These are phyloP conservation scores for Hylia prasina DNA, from an alignment of 2,113 vertebrate species.

Conservation along the genomic window DNA sequence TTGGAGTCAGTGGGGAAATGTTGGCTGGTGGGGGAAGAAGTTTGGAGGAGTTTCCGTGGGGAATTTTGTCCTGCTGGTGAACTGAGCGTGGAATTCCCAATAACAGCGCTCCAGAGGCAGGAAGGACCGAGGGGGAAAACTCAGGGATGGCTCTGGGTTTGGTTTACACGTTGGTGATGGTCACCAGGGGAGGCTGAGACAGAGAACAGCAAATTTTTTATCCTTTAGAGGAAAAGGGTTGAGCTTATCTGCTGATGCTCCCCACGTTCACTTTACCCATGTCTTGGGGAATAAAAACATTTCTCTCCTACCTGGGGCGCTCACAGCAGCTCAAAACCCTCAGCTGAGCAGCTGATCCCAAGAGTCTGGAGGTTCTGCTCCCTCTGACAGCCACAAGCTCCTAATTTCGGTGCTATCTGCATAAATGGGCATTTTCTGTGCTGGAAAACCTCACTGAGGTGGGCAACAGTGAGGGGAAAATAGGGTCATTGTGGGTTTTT, in stretches of 20 bases:
- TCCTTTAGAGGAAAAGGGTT: background rate
- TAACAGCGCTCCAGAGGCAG: background rate
- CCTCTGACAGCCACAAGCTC: background rate
- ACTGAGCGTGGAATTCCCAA: background rate
- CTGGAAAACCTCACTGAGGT: background rate
- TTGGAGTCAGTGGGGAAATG: background rate
- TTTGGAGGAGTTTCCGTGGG: background rate
- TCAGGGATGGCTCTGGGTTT: background rate
- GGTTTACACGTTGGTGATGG: fast-evolving
- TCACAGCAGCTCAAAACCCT: background rate
- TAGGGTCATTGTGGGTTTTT: background rate
- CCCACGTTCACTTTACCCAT: fast-evolving
- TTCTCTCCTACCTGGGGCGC: background rate
- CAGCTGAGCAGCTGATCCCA: background rate
- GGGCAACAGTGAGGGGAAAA: background rate
- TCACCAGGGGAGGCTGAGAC: background rate
- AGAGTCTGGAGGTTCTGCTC: background rate
- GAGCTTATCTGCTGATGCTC: background rate
- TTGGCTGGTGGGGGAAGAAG: background rate
- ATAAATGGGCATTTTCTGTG: background rate
- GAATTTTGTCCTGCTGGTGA: background rate
- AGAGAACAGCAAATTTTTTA: background rate
- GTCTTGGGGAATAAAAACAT: background rate
- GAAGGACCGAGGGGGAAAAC: background rate
- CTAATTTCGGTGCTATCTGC: background rate